These are phyloP conservation scores for Baronia brevicornis DNA, from an alignment of 2,888 invertebrate species.

Conservation along the genomic window DNA sequence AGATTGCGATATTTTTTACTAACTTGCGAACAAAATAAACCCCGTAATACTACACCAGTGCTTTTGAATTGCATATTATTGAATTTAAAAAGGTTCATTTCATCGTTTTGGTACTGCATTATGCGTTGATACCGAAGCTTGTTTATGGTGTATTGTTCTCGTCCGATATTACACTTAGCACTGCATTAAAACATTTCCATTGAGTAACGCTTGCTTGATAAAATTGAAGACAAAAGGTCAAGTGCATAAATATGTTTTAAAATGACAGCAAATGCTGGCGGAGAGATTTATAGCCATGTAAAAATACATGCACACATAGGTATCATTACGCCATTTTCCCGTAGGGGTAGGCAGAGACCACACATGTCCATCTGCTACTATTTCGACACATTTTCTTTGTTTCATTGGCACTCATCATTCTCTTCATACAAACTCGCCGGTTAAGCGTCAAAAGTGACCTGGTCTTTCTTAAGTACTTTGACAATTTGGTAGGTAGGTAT, in stretches of 20 bases:
- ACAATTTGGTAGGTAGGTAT: no score
- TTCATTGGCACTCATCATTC: no score
- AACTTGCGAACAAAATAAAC: constrained; percentile 21
- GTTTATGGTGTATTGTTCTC: constrained; percentile 69
- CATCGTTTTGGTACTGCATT: constrained; percentile 45
- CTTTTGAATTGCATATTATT: constrained; percentile 34
- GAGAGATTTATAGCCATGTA: constrained; percentile 26
- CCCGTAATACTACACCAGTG: constrained; percentile 24
- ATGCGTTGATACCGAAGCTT: constrained; percentile 58
- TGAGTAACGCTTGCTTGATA: constrained; percentile 43
- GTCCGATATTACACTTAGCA: constrained; percentile 49
- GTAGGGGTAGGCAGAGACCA: no score
- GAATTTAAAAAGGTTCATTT: constrained; percentile 54
- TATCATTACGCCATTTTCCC: no score
- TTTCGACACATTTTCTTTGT: no score
- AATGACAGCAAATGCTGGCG: constrained; percentile 21
- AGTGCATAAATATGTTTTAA: constrained; percentile 31
- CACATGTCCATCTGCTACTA: no score
- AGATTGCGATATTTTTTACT: constrained; percentile 14
- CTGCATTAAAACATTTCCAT: constrained; percentile 52
- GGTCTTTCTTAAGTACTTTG: no score
- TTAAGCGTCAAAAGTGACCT: no score
- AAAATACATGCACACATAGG: constrained; percentile 18
- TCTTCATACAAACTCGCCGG: no score
- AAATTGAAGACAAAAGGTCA: constrained; percentile 46